A percentile compares a stretch with the other conserved stretches of the same genome.
Conservation (phyloP, 1,140 invertebrate species). For the Ceratosolen fusciceps region DNA sequence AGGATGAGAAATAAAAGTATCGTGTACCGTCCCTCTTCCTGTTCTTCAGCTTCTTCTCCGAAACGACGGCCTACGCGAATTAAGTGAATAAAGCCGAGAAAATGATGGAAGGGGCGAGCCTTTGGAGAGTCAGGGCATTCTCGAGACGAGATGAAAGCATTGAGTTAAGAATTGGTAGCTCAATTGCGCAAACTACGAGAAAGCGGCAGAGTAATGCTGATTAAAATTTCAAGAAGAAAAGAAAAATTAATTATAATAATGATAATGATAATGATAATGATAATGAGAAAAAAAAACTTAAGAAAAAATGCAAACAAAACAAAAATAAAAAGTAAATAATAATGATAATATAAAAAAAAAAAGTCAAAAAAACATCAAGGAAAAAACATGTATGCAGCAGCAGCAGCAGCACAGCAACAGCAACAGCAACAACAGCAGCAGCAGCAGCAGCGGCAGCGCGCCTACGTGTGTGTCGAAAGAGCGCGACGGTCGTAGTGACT, state of each 20-base stretch:
- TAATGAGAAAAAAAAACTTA: no score
- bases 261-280: background rate
- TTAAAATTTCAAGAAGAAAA: no score
- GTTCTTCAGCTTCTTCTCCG: conserved; percentile 21
- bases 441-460: conserved; percentile 33
- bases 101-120: background rate
- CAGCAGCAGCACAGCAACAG: conserved; percentile 34
- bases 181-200: conserved; percentile 41
- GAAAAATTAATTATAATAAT: background rate
- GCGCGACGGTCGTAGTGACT: conserved; percentile 32
- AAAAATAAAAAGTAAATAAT: no score
- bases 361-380: conserved; percentile 15
- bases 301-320: no score
- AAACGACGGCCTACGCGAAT: conserved; percentile 47
- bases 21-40: conserved; percentile 31
- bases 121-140: conserved; percentile 21
- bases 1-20: background rate
- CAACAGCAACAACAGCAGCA: conserved; percentile 33
- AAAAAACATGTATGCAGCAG: conserved; percentile 29
- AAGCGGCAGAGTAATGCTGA: no score
- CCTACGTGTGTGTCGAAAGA: no score
- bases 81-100: background rate
- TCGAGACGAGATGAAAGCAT: background rate
- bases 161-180: conserved; percentile 21
- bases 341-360: conserved; percentile 37